Evolutionary conservation across 2,888 invertebrate genomes (phyloP), one percentile per base, ranked within the genome.

Genomic region (Drosophila neotestacea): DNA sequence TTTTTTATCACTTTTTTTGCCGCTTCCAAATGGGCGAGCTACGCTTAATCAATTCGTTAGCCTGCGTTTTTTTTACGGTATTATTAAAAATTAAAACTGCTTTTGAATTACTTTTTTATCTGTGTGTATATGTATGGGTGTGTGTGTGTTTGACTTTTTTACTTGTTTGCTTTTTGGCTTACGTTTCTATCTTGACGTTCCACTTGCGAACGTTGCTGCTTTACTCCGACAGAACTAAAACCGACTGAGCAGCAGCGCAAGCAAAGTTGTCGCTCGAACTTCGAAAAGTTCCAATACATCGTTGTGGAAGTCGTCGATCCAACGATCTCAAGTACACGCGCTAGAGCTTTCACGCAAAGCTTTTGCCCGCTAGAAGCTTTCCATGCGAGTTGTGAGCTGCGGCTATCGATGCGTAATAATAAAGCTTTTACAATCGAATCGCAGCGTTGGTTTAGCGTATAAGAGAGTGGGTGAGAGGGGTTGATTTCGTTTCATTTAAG

Each of bases 221-320:
- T 74, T 48, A 73, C 80, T 87, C 83, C 78, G 79, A 85, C 83
- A 79, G 83, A 87, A 85, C 79, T 70, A 75, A 85, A 85, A 87
- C 84, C 88, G 88, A 85, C 79, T 85, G 83, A 81, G 87, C 81
- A 68, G 62, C 60, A 64, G 66, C 59, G 73, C 51, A 22, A 59
- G 67, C 65, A 62, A 79, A 70, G 42, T 77, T 73, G 62, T 62
- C 61, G 77, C 80, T 77, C 83, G 77, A 72, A 85, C 81, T 85
- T 81, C 83, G 85, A 85, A 83, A 82, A 77, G 79, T 75, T 79
- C 65, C 60, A 65, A 70, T 77, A 48, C 42, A 42, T 48, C 60
- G 78, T 44, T 28, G 47, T 47, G 47, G 58, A 58, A 58, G 38
- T 47, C 38, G 62, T 41, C 39, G 75, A 78, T 71, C 65, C 54